Percentiles rank a stretch among this genome's conserved stretches.
Conservation (phyloP, 37 sponge, comb jelly and placozoan species). For the Chondrilla cf. caribensis region DNA sequence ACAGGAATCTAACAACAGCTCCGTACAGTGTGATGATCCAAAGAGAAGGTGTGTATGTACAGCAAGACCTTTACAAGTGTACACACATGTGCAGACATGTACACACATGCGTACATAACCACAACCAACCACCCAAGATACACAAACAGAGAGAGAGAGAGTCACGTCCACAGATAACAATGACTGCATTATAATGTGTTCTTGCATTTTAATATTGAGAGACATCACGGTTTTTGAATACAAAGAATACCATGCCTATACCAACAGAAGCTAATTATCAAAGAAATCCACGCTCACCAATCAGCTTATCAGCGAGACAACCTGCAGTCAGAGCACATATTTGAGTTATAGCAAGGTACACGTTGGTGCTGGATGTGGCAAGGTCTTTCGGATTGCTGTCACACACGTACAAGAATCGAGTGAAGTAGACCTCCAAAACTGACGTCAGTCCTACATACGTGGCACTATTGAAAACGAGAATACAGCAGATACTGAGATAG, state of each 20-base stretch:
- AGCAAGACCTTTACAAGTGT: neutral
- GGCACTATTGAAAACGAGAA: neutral
- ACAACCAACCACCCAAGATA: no score
- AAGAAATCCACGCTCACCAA: conserved; percentile 44
- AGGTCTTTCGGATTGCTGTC: neutral
- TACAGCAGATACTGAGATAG: no score
- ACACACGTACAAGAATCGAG: conserved; percentile 47
- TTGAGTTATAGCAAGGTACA: conserved; percentile 45
- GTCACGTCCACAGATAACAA: no score
- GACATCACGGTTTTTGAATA: no score
- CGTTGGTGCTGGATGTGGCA: conserved; percentile 45
- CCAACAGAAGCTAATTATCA: no score
- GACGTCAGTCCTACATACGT: conserved; percentile 48
- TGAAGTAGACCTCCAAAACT: conserved; percentile 67
- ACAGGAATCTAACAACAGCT: no score
- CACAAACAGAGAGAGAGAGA: neutral
- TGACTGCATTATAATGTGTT: no score
- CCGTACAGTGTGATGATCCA: no score
- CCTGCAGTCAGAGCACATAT: conserved; percentile 55
- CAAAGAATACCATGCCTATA: no score
- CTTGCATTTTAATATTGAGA: no score
- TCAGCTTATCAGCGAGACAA: conserved; percentile 52
- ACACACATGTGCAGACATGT: neutral
- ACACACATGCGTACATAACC: neutral
- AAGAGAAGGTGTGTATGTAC: no score